Base-by-base conservation (phyloP, 2,888 invertebrate species). In the Meghimatium bilineatum region DNA sequence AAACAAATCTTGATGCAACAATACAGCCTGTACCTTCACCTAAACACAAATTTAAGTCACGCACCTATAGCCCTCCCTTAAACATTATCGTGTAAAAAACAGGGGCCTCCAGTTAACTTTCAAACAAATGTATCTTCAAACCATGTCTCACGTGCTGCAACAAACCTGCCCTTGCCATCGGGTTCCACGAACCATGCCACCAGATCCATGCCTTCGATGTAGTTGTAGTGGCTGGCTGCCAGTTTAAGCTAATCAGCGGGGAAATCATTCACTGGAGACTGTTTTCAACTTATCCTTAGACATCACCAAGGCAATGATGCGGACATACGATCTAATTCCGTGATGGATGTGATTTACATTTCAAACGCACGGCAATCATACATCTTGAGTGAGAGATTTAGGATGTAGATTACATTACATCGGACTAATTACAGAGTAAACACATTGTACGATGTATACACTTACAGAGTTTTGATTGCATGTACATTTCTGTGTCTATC, bases 71-170 rank as follows among this genome's bases (percentile, higher is more conserved):
- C 66, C 1, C 66, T 23, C 32, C 29, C 29, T 1, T 17, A 63
- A 10, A 23, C 29, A 20, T 6, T 1, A 2, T 26, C 5, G 14
- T 8, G 32, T 26, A 60, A 66, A n/a, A 52, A n/a, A 49, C 81
- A 63, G 74, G 74, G 44, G 66, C 75, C 36, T 34, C 60, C 26
- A 38, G 63, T 63, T 63, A 63, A 63, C 23, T 63, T 10, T 26
- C 32, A 60, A 63, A 26, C 75, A 75, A 77, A 34, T 63, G 63
- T 77, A 77, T 36, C 12, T 26, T 77, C 76, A 36, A 77, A 77
- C 36, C 36, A 6, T 26, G 26, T 36, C 76, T 60, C 76, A 77
- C 76, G 63, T 77, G 34, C 76, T 38, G n/a, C n/a, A n/a, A 36
- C 60, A 75, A 36, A 34, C n/a, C 60, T 34, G 12, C 75, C 36